Conservation (phyloP, 2,797 vertebrate genomes). For the Jordanella pulchra region DNA sequence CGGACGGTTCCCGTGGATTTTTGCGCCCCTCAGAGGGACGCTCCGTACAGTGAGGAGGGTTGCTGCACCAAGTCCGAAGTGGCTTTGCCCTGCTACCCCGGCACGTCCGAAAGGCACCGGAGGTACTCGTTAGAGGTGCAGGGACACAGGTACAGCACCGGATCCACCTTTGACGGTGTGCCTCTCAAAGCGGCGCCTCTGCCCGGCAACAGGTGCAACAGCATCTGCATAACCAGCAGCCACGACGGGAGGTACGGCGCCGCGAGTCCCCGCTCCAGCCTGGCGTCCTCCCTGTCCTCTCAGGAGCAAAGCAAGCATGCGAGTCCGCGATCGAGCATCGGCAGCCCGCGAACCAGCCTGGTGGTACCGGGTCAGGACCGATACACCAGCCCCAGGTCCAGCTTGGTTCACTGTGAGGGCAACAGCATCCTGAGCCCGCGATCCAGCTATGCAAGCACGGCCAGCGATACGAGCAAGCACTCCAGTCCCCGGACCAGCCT, state of each 20-base stretch:
- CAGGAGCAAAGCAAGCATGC: slow-evolving; percentile 85
- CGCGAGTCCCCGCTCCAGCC: slow-evolving; percentile 83
- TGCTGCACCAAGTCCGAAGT: slow-evolving; percentile 88
- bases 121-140: slow-evolving; percentile 86
- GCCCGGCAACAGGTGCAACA: slow-evolving; percentile 80
- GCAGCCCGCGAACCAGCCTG: slow-evolving; percentile 82
- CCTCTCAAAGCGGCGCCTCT: slow-evolving; percentile 76
- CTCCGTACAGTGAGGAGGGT: slow-evolving; percentile 74
- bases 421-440: slow-evolving; percentile 79
- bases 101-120: slow-evolving; percentile 81
- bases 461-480: slow-evolving; percentile 87
- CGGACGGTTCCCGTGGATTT: slow-evolving; percentile 80
- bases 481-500: slow-evolving; percentile 91
- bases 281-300: slow-evolving; percentile 78
- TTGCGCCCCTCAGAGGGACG: slow-evolving; percentile 80
- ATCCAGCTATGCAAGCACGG: slow-evolving; percentile 87
- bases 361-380: slow-evolving; percentile 81
- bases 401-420: slow-evolving; percentile 80
- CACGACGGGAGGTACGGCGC: slow-evolving; percentile 77
- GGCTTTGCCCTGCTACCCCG: slow-evolving; percentile 88
- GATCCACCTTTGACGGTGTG: slow-evolving; percentile 83
- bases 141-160: slow-evolving; percentile 84
- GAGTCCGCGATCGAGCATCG: slow-evolving; percentile 86
- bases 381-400: slow-evolving; percentile 81
- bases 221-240: slow-evolving; percentile 73